These are phyloP conservation scores for Dromiciops gliroides DNA, from an alignment of 2,113 vertebrate genomes.

Conservation along the genomic window DNA sequence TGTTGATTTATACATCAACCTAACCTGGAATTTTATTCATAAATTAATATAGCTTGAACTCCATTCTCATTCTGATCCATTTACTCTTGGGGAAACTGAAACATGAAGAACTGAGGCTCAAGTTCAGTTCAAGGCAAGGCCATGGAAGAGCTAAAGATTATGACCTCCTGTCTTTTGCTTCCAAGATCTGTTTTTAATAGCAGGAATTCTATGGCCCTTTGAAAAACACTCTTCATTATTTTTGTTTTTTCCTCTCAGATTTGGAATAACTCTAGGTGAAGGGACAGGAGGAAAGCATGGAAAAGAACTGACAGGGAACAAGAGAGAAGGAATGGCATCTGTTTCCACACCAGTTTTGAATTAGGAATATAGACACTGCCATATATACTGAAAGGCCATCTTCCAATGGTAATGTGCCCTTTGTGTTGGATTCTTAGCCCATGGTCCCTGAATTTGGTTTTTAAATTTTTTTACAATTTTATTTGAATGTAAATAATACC, in stretches of 20 bases:
- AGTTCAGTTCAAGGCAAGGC: neutral
- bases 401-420: neutral
- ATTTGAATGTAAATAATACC: conserved; percentile 8
- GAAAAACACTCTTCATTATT: conserved; percentile 9
- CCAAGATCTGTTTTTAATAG: neutral
- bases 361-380: neutral
- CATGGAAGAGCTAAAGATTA: neutral
- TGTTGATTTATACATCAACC: neutral
- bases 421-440: neutral
- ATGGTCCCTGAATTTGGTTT: neutral
- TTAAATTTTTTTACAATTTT: neutral
- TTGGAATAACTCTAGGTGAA: neutral
- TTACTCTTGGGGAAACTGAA: neutral
- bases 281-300: neutral
- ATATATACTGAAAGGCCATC: neutral
- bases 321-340: neutral
- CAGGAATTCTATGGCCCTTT: neutral
- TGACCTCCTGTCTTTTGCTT: neutral
- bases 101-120: neutral
- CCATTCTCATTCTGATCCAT: neutral
- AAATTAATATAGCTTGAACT: neutral
- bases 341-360: neutral
- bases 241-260: conserved; percentile 15
- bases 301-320: neutral
- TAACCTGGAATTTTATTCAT: neutral